Evolutionary conservation across 1,140 invertebrate genomes (phyloP), one percentile per base, ranked within the genome.

Genomic region (Mercenaria mercenaria): DNA sequence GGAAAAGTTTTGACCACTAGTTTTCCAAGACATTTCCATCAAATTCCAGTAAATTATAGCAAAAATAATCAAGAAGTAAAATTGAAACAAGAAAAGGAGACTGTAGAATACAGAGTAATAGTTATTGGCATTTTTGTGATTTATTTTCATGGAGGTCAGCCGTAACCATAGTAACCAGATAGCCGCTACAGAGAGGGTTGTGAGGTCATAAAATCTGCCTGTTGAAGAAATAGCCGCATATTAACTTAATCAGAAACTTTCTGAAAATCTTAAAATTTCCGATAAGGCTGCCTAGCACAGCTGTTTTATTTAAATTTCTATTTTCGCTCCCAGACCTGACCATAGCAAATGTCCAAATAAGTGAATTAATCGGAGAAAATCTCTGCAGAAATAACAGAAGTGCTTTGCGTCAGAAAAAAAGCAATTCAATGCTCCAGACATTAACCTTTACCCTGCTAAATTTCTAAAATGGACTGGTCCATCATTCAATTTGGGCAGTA

Each of bases 121-220:
- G 86, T 88, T 88, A 88, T 88, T 88, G 86, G 86, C 86, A 88
- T 88, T 88, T 88, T 88, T 88, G 76, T 88, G 86, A 88, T 88
- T 88, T 88, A 88, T 88, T 88, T 81, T 81, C 77, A 81, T n/a
- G 61, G 76, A 88, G 86, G 86, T 88, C 86, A 88, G 86, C 72
- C 1, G 77, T 88, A 43, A 15, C 77, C 76, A 88, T 88, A 32
- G 77, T 59, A 81, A 88, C 77, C 61, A 80, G 86, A 88, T 88
- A 88, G 86, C 67, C 76, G 86, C 86, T 72, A 56, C 56, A 80
- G 86, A 43, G 47, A 88, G 77, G 82, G 77, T 64, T 80, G 18
- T 77, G 39, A 76, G 76, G 43, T 64, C 76, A 80, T 64, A 80
- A 88, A 88, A 88, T 81, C 32, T 39, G 61, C 76, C 59, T 72